phyloP scores from a whole-genome alignment of 2,888 invertebrate species.

The Barypeithes pellucidus region DNA sequence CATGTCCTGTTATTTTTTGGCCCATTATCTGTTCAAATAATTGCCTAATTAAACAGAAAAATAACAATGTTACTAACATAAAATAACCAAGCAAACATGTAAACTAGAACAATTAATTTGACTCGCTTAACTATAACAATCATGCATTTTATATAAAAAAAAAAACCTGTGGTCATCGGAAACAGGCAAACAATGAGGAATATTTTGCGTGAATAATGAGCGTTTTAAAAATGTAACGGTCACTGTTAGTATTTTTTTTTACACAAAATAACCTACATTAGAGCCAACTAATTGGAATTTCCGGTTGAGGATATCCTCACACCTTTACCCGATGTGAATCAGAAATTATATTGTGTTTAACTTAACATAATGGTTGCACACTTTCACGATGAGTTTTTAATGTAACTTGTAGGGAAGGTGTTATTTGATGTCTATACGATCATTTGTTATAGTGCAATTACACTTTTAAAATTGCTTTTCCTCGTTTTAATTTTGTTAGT shows the following conservation, averaged over 20 bases:
- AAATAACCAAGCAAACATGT: conserved; percentile 18
- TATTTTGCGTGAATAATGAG: conserved; percentile 52
- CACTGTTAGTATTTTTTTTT: conserved; percentile 53
- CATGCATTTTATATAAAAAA: conserved; percentile 34
- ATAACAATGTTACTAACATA: background rate
- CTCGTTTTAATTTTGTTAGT: no score
- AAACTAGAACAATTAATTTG: conserved; percentile 46
- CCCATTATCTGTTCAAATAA: background rate
- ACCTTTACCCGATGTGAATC: conserved; percentile 48
- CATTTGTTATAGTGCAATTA: conserved; percentile 9
- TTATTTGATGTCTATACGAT: conserved; percentile 17
- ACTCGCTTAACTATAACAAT: conserved; percentile 42
- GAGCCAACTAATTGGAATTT: conserved; percentile 63
- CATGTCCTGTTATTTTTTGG: background rate
- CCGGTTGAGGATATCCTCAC: conserved; percentile 55
- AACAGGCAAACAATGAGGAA: conserved; percentile 43
- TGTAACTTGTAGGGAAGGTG: conserved; percentile 46
- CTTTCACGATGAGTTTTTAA: conserved; percentile 52
- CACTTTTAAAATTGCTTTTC: no score
- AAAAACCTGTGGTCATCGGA: conserved; percentile 51
- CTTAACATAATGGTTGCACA: conserved; percentile 36
- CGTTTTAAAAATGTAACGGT: conserved; percentile 51
- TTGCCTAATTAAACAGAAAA: conserved; percentile 13
- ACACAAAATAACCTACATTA: conserved; percentile 62
- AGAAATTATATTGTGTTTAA: conserved; percentile 49